These are phyloP conservation scores for Aplysia californica DNA, from an alignment of 1,140 invertebrate genomes.

Conservation along the genomic window DNA sequence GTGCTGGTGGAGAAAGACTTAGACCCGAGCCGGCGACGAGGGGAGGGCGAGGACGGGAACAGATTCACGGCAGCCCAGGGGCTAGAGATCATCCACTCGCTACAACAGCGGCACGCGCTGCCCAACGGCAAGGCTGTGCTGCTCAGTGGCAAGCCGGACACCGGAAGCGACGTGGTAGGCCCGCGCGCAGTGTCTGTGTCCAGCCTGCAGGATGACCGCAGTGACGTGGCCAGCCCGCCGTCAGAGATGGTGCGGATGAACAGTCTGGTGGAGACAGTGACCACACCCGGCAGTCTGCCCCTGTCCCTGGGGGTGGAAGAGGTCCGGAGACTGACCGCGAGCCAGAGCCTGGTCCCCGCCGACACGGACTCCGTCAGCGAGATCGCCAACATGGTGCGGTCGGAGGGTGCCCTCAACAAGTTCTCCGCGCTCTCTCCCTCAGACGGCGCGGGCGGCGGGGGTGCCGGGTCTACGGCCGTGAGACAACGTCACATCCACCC, in stretches of 20 bases:
- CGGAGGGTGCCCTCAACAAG: conserved; percentile 42
- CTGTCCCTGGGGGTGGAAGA: neutral
- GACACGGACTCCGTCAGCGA: neutral
- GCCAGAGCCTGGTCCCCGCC: neutral
- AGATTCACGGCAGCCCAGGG: neutral
- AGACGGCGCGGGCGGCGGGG: too few species aligned
- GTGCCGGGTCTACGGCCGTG: too few species aligned
- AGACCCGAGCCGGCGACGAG: neutral
- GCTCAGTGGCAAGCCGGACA: too few species aligned
- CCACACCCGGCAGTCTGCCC: neutral
- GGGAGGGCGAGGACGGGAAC: neutral
- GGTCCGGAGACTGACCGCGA: neutral
- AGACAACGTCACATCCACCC: too few species aligned
- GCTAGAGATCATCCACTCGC: neutral
- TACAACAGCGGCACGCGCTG: conserved; percentile 3
- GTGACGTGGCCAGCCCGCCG: neutral
- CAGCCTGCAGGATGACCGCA: neutral
- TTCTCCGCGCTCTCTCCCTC: too few species aligned
- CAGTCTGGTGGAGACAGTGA: neutral
- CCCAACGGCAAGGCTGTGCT: neutral
- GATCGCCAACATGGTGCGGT: conserved; percentile 31
- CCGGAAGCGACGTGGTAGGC: neutral
- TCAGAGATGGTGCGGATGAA: neutral
- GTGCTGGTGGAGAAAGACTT: neutral
- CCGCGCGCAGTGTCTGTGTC: neutral